A percentile compares a stretch with the other conserved stretches of the same genome.
phyloP scores from a whole-genome alignment of 2,113 vertebrate species.

The Chionis minor region DNA sequence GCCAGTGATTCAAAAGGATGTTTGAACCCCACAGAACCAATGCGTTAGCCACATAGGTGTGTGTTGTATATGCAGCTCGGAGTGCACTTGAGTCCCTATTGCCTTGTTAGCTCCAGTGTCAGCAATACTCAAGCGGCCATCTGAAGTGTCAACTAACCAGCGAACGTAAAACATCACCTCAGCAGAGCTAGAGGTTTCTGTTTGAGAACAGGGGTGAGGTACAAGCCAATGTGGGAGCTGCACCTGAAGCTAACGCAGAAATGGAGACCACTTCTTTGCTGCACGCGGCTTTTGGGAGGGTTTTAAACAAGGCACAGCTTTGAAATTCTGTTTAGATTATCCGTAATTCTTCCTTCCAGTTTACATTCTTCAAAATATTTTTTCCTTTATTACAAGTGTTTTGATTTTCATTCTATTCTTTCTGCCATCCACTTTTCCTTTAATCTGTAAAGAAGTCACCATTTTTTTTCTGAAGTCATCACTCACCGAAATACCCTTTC shows the following conservation, averaged over 20 bases:
- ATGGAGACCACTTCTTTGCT: not conserved
- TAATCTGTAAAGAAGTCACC: not conserved
- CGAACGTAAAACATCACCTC: not conserved
- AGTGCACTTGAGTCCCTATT: not conserved
- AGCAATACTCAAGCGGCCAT: not conserved
- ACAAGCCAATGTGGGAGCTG: not conserved
- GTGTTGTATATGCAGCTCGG: not conserved
- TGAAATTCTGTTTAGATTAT: not conserved
- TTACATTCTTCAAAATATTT: not conserved
- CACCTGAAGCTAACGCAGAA: not conserved
- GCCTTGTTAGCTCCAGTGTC: not conserved
- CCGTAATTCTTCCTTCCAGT: not conserved
- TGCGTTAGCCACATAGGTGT: not conserved
- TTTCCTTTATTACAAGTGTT: not conserved
- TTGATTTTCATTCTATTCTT: not conserved
- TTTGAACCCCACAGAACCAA: not conserved
- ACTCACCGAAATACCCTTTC: not conserved
- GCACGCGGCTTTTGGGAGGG: not conserved
- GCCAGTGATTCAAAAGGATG: not conserved
- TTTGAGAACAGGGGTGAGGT: not conserved
- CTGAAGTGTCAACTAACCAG: not conserved
- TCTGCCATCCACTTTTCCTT: not conserved
- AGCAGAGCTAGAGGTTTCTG: not conserved
- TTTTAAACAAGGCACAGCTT: not conserved
- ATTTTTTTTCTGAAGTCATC: not conserved